Base-by-base conservation (phyloP, 2,888 invertebrate genomes). In the Meganola albula region DNA sequence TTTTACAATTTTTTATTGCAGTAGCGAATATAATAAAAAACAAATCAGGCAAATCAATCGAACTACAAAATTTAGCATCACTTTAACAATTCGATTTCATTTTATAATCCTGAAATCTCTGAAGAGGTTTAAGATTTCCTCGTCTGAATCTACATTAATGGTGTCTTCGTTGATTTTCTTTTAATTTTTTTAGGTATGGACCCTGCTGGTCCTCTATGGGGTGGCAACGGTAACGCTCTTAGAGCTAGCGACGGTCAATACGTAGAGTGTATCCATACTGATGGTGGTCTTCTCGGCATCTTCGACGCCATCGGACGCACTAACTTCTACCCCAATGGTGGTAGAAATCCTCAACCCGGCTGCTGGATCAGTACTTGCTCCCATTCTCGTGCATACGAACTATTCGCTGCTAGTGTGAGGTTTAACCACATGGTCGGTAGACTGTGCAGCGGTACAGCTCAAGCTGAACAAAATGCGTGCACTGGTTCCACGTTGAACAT, bases 251-350 rank as follows among this genome's bases (percentile, higher is more conserved):
- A 57, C 32, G 76, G 56, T 6, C 53, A 51, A 5, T 68, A 74
- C 24, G 74, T 75, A 0, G 77, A 78, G 50, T 49, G 58, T 10
- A 74, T 78, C 28, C 76, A 77, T 41, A 77, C 76, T 1, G 72
- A 76, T 21, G 69, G 67, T 10, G 44, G 58, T 2, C 4, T 53
- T 2, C 58, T 73, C 2, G 77, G 75, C n/a, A 69, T 73, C 27
- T 52, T 63, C 30, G 49, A 58, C 25, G 33, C 55, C 2, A 40
- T 66, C 10, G 66, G 41, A 3, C 34, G 70, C 31, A 57, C 58
- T n/a, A 67, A 77, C 43, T 76, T 77, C 53, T 78, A 73, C 39
- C 70, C 73, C 5, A 78, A 77, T 27, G 72, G 74, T 9, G 77
- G 74, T 12, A 61, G 40, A 28, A 59, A 64, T 38, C 54, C 54